Evolutionary conservation across 2,797 vertebrate species (phyloP), one percentile per base, ranked within the genome.

Genomic region (Chelonia mydas): DNA sequence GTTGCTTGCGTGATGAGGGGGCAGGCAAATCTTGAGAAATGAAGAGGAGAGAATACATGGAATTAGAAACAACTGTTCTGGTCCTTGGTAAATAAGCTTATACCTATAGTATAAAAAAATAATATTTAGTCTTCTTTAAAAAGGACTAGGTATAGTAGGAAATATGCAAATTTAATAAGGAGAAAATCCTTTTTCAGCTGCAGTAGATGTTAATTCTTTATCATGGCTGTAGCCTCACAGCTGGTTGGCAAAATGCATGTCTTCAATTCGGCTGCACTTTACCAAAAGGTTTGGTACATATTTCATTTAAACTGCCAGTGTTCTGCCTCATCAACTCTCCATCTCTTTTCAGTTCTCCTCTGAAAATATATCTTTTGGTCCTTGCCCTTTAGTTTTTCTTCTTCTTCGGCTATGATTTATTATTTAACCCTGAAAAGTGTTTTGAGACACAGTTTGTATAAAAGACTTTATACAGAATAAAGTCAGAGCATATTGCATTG

Each of bases 341-440:
- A 25, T 12, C 28, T 33, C 25, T 61, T 51, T 78, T 17, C 25
- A 57, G 19, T 45, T 72, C 59, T 82, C 83, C 45, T 33, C 12
- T 4, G 19, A 23, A 90, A 91, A 81, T 10, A 6, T 28, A 50
- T 33, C 25, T 86, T 90, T 54, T 92, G 94, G 94, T 74, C 53
- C 37, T 87, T 50, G 81, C 28, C 51, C 68, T 86, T 96, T 19
- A 47, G 25, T 65, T 93, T 92, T 93, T 80, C 91, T 92, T 11
- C 21, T 90, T 55, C 11, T 81, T 78, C 59, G 4, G 77, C 1
- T 5, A 3, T 49, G 87, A 76, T 7, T 41, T 12, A 37, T 45
- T 86, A 65, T 88, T 86, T 94, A 47, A 92, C 15, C 17, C 55
- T 65, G n/a, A 59, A 15, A 82, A n/a, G 23, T 87, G 41, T 37